Conservation (phyloP, 1,140 invertebrate genomes). For the Luehdorfia chinensis region DNA sequence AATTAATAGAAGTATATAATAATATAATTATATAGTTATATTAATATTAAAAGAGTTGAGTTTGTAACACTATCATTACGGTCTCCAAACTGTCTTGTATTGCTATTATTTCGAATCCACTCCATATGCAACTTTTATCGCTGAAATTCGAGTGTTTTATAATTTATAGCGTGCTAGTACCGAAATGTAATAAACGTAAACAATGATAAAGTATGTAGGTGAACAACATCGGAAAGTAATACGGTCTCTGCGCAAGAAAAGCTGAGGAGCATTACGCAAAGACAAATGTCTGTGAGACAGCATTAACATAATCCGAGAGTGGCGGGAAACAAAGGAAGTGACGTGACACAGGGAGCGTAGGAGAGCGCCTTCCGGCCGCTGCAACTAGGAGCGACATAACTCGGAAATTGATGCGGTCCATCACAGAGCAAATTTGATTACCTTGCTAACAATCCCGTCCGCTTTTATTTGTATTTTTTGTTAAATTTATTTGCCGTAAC, state of each 20-base stretch:
- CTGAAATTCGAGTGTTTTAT: conserved; percentile 10
- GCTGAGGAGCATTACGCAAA: conserved; percentile 56
- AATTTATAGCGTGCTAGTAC: neutral
- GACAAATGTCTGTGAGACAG: conserved; percentile 64
- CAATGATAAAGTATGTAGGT: conserved; percentile 31
- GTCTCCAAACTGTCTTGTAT: no score
- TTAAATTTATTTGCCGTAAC: neutral
- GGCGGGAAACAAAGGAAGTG: conserved; percentile 53
- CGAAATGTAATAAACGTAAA: conserved; percentile 40
- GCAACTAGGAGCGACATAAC: conserved; percentile 23
- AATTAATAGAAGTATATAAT: no score
- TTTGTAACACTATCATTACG: no score
- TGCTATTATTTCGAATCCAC: neutral
- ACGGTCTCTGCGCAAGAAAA: conserved; percentile 42
- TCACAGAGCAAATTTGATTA: conserved; percentile 40
- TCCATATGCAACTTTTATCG: neutral
- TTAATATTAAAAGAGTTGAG: no score
- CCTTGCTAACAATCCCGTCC: conserved; percentile 21
- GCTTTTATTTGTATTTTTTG: conserved; percentile 17
- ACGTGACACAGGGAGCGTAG: conserved; percentile 33
- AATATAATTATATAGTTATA: no score
- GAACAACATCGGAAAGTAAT: conserved; percentile 50
- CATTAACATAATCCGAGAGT: conserved; percentile 68
- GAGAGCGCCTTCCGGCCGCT: conserved; percentile 28
- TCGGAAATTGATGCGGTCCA: conserved; percentile 40